Evolutionary conservation across 2,888 invertebrate species (phyloP), one percentile per base, ranked within the genome.

Genomic region (Nomada fucata): DNA sequence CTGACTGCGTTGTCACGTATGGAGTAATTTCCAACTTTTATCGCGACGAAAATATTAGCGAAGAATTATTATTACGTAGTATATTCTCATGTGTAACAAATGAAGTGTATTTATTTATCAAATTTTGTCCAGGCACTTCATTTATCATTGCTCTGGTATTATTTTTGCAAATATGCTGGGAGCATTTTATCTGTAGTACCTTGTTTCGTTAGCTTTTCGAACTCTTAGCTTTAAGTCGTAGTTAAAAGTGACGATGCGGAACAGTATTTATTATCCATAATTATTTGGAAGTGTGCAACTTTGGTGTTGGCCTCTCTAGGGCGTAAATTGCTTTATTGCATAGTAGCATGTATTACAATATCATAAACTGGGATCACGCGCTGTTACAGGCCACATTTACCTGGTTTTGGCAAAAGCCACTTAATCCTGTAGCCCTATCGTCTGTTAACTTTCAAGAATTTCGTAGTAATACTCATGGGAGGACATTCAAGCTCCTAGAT

Each of bases 301-400:
- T 59, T 10, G 18, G 9, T 20, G 47, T n/a, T 29, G 44, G 0
- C 23, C 26, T 23, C 42, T 23, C 42, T 15, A 11, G n/a, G 42
- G 42, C 10, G 4, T 1, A 15, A 23, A 55, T 68, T 55, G 20
- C 42, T 67, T 36, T 44, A 69, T 44, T 20, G 57, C n/a, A 59
- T 47, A 26, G 59, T 2, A 20, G 20, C n/a, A 44, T 20, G n/a
- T n/a, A 59, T 57, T 57, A 47, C 59, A 10, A 44, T 59, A n/a
- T 47, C 59, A 29, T 59, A 59, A 59, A 47, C 13, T 26, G 15
- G 59, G 57, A 47, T 68, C 29, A 59, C 57, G 20, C 2, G 15
- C n/a, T 15, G 29, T 47, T 70, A 70, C 69, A 29, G 26, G 9
- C 59, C 59, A 44, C 47, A 47, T 59, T 70, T 70, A 26, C 69